A percentile compares a stretch with the other conserved stretches of the same genome.
Conservation (phyloP, 1,140 invertebrate genomes). For the Brachionus sp. region DNA sequence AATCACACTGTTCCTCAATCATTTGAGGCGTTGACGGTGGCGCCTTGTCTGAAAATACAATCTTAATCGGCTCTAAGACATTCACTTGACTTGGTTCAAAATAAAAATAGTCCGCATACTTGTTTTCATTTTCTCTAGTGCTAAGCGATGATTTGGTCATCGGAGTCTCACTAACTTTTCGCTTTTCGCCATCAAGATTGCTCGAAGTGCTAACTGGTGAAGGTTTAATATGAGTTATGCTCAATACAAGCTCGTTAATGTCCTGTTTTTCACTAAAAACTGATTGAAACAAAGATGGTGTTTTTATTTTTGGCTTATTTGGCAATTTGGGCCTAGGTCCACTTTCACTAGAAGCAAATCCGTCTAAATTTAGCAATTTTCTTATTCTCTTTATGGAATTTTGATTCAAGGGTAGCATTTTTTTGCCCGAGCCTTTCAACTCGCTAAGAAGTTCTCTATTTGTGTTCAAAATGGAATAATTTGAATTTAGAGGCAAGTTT, state of each 20-base stretch:
- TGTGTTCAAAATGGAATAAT: not conserved
- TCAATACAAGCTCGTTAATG: not conserved
- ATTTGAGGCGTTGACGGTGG: slow-evolving; percentile 16
- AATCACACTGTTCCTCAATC: not conserved
- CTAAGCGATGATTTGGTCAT: slow-evolving; percentile 3
- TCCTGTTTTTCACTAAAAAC: not conserved
- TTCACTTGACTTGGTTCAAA: not conserved
- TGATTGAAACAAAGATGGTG: not conserved
- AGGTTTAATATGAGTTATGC: not conserved
- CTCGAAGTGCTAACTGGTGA: not conserved
- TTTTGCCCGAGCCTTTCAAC: not conserved
- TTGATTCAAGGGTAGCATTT: not conserved
- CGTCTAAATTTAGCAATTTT: slow-evolving; percentile 19
- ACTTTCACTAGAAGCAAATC: not conserved
- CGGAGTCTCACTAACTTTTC: not conserved
- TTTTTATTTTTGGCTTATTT: slow-evolving; percentile 21
- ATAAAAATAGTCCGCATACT: slow-evolving; percentile 13
- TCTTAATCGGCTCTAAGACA: not conserved
- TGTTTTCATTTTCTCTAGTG: not conserved
- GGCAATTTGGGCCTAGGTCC: not conserved
- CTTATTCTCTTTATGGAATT: slow-evolving; percentile 23
- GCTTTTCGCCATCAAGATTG: not conserved
- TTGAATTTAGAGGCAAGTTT: not conserved
- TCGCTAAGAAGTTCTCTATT: not conserved
- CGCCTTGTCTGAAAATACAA: not conserved